Evolutionary conservation across 2,797 vertebrate species (phyloP).

Genomic region (Phataginus tetradactyla): DNA sequence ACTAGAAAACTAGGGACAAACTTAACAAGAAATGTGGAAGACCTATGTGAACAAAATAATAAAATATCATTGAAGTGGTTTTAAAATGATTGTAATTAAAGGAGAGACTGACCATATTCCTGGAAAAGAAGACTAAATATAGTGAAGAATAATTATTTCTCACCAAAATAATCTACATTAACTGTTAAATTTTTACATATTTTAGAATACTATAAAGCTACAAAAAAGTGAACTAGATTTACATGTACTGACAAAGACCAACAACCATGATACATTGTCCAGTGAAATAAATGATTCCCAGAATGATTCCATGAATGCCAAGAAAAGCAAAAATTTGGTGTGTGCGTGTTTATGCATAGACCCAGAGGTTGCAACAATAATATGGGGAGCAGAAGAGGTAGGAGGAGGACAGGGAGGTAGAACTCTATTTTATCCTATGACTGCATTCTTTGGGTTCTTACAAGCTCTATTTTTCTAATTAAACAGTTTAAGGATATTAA

Average conservation of each 20-base stretch:
- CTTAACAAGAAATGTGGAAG: background rate
- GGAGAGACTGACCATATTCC: background rate
- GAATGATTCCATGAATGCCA: background rate
- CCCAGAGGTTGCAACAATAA: background rate
- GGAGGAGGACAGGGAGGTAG: background rate
- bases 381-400: background rate
- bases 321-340: background rate
- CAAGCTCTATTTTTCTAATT: conserved; percentile 7
- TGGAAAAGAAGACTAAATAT: background rate
- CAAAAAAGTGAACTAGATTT: background rate
- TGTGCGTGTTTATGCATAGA: background rate
- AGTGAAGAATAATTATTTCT: background rate
- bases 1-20: background rate
- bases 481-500: conserved; percentile 28
- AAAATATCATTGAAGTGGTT: background rate
- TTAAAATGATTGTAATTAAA: background rate
- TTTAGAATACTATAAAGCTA: conserved; percentile 7
- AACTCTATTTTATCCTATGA: background rate
- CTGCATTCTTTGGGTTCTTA: background rate
- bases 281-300: background rate
- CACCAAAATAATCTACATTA: background rate
- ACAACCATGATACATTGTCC: background rate
- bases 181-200: background rate
- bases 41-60: background rate
- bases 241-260: background rate